Percentiles rank a stretch among this genome's conserved stretches.
phyloP scores from a whole-genome alignment of 2,888 invertebrate species.

The Calliopum simillimum region DNA sequence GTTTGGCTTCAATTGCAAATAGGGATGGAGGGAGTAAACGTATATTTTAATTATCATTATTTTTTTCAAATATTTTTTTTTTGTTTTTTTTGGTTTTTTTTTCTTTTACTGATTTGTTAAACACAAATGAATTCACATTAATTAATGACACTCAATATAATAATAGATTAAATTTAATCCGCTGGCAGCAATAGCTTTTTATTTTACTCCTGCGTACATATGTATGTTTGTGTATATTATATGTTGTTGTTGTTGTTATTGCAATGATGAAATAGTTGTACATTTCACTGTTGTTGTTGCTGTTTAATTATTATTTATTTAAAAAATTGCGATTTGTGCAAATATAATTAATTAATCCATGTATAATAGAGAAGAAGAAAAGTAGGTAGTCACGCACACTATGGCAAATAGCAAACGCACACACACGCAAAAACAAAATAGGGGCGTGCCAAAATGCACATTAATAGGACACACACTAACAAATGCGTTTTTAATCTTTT shows the following conservation, averaged over 20 bases:
- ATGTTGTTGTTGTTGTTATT: conserved; percentile 4
- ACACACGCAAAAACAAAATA: background rate
- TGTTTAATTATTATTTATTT: conserved; percentile 5
- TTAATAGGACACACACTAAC: background rate
- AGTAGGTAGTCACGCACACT: background rate
- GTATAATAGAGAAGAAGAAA: conserved; percentile 19
- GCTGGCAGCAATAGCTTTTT: conserved; percentile 13
- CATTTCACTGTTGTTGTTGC: conserved; percentile 14
- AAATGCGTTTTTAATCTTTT: conserved; percentile 36
- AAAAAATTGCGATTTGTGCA: conserved; percentile 30
- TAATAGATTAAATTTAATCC: conserved; percentile 49
- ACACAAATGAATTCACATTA: conserved; percentile 31
- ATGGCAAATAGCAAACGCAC: background rate
- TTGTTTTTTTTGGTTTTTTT: background rate
- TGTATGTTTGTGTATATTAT: background rate
- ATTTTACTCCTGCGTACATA: background rate
- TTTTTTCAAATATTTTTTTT: background rate
- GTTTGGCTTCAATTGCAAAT: too few species aligned
- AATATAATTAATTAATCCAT: conserved; percentile 41
- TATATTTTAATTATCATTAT: too few species aligned
- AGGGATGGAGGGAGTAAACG: too few species aligned
- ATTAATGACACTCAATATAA: conserved; percentile 45
- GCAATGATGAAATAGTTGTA: conserved; percentile 4
- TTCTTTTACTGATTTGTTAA: background rate
- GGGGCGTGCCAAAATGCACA: background rate